phyloP scores from a whole-genome alignment of 2,888 invertebrate species.

The Cephalotes varians region DNA sequence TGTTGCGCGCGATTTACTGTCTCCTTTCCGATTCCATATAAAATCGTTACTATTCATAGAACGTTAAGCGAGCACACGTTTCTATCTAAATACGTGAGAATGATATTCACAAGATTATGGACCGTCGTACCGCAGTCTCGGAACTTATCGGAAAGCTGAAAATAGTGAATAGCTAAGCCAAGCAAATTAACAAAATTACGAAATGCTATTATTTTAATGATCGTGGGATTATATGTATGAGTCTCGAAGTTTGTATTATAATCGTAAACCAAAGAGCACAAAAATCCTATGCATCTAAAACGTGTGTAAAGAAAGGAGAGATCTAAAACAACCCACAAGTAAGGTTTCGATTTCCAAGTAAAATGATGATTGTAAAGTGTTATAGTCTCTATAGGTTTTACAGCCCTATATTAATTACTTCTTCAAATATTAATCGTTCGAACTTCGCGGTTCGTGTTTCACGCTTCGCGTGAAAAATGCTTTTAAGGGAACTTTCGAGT shows the following conservation, averaged over 20 bases:
- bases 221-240: conserved; percentile 10
- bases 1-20: conserved; percentile 61
- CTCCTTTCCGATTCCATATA: conserved; percentile 57
- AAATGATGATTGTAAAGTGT: conserved; percentile 20
- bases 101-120: conserved; percentile 66
- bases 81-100: conserved; percentile 54
- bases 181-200: conserved; percentile 23
- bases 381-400: conserved; percentile 27
- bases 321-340: conserved; percentile 25
- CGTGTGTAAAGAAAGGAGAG: conserved; percentile 11
- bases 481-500: conserved; percentile 61
- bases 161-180: conserved; percentile 38
- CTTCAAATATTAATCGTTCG: conserved; percentile 28
- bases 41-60: conserved; percentile 67
- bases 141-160: conserved; percentile 49
- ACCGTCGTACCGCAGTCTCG: conserved; percentile 51
- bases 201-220: conserved; percentile 9
- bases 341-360: not conserved
- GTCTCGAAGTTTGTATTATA: conserved; percentile 13
- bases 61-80: conserved; percentile 58
- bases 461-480: conserved; percentile 16
- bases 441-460: conserved; percentile 19
- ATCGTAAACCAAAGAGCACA: conserved; percentile 16
- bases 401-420: conserved; percentile 39
- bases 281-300: conserved; percentile 28